A percentile compares a stretch with the other conserved stretches of the same genome.
These are phyloP conservation scores for Electrophaes corylata DNA, from an alignment of 2,888 invertebrate genomes.

Conservation along the genomic window DNA sequence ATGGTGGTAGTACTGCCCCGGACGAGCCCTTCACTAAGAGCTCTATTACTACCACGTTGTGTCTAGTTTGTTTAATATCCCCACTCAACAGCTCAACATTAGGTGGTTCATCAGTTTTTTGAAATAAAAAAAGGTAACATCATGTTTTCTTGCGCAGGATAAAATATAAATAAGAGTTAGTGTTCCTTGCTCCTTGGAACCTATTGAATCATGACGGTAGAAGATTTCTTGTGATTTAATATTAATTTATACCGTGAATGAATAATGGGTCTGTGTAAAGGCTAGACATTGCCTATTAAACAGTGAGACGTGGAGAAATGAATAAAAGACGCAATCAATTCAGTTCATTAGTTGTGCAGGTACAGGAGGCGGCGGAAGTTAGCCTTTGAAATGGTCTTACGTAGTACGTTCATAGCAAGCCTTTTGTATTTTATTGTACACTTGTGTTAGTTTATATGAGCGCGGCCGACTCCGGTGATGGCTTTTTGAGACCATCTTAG, in stretches of 20 bases:
- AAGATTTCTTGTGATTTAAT: constrained; percentile 44
- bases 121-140: not conserved
- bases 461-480: too few species aligned
- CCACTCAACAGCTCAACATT: too few species aligned
- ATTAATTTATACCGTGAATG: constrained; percentile 45
- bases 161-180: constrained; percentile 21
- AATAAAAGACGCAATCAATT: constrained; percentile 52
- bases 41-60: too few species aligned
- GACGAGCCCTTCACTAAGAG: too few species aligned
- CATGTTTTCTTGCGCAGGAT: constrained; percentile 18
- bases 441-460: not conserved
- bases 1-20: too few species aligned
- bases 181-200: constrained; percentile 11
- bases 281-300: constrained; percentile 47
- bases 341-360: constrained; percentile 43
- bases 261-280: constrained; percentile 43
- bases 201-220: constrained; percentile 33
- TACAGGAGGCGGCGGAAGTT: constrained; percentile 19
- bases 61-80: too few species aligned
- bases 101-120: too few species aligned
- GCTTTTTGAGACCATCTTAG: too few species aligned
- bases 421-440: constrained; percentile 14
- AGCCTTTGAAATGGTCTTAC: constrained; percentile 8
- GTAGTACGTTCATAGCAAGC: constrained; percentile 3
- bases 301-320: constrained; percentile 42